Evolutionary conservation across 2,113 vertebrate species (phyloP), one percentile per base, ranked within the genome.

Genomic region (Serilophus lunatus): DNA sequence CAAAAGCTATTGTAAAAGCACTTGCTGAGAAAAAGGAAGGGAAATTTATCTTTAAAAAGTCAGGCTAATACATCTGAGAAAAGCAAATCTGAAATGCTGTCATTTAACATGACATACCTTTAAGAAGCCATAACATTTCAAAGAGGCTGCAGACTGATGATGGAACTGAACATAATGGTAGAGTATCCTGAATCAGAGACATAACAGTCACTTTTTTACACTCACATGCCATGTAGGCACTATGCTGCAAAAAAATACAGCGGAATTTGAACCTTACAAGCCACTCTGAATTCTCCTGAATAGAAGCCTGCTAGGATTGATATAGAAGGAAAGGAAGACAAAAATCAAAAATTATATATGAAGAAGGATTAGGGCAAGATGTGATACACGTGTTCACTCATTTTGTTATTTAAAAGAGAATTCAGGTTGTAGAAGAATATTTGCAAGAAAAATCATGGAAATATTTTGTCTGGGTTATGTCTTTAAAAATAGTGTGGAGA

Each of bases 71-170:
- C 38, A 61, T 65, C 42, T 63, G 29, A 85, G 53, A 89, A 87
- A 87, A 91, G 14, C 10, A 85, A 80, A 91, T 70, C 66, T 91
- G 70, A 88, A 95, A 82, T 61, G 33, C 29, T 89, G 88, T 36
- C 89, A 95, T 82, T 92, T 95, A 86, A 83, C 61, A 59, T 65
- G 81, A 77, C 33, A 85, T 38, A 61, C 33, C 17, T 94, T 76
- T 91, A 66, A 92, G 38, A 88, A 90, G 71, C 33, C 1, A 0
- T 45, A 94, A 80, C 53, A 64, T 72, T 86, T 94, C 35, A 60
- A 68, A 85, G 79, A 74, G 42, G 57, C 26, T 33, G 28, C 38
- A 24, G 40, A 60, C 35, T 61, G 68, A 84, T 70, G n/a, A 66
- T 47, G 24, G 42, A 82, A 31, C 5, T 35, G 44, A 95, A 80